These are phyloP conservation scores for Epinephelus malabaricus DNA, from an alignment of 2,797 vertebrate genomes.

Conservation along the genomic window DNA sequence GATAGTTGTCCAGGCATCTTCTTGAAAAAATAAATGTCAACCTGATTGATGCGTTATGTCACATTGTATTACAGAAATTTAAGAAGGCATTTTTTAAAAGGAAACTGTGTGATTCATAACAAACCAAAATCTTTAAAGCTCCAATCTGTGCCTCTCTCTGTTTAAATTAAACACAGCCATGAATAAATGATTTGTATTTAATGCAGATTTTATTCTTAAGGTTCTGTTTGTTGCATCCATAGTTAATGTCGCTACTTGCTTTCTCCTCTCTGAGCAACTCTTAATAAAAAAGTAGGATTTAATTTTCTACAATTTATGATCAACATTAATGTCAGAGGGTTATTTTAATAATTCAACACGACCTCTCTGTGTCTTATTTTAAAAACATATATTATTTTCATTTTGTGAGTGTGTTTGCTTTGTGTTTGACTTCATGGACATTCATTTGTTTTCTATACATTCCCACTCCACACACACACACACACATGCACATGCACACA, in stretches of 20 bases:
- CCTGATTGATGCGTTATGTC: too few relatives aligned
- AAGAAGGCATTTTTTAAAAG: too few relatives aligned
- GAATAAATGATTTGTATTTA: not conserved
- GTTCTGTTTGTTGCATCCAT: not conserved
- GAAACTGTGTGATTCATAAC: not conserved
- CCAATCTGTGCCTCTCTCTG: not conserved
- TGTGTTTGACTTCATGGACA: conserved; percentile 5
- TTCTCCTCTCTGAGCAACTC: not conserved
- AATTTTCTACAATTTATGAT: not conserved
- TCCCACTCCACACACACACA: not conserved
- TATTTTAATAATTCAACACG: not conserved
- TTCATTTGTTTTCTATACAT: not conserved
- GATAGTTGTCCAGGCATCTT: too few relatives aligned
- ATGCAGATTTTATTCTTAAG: not conserved
- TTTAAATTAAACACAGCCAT: not conserved
- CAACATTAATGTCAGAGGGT: not conserved
- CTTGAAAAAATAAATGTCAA: too few relatives aligned
- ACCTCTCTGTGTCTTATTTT: not conserved
- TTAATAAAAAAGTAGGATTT: not conserved
- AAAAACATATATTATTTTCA: not conserved
- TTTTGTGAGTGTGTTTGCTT: not conserved
- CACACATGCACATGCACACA: too few relatives aligned
- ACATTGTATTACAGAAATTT: too few relatives aligned
- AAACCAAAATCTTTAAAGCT: conserved; percentile 2
- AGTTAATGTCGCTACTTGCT: not conserved